These are phyloP conservation scores for Chascanopsetta lugubris DNA, from an alignment of 2,113 vertebrate species.

Conservation along the genomic window DNA sequence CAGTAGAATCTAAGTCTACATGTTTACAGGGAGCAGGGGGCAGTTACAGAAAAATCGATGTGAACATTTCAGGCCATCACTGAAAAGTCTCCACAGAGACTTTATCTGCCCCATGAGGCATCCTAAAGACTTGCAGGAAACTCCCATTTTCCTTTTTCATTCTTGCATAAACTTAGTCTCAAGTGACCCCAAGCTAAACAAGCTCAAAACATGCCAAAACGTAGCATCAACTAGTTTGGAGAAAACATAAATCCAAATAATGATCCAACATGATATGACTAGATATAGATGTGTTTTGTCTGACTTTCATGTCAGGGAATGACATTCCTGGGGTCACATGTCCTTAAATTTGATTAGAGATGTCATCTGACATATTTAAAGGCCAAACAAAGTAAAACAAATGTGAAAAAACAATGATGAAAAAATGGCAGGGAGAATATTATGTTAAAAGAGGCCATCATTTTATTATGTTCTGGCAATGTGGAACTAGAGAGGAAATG, in stretches of 20 bases:
- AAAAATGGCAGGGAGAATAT: neutral
- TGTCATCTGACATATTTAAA: constrained; percentile 2
- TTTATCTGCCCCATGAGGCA: neutral
- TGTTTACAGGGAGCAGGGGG: constrained; percentile 7
- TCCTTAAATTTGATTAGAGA: constrained; percentile 18
- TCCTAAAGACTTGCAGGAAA: neutral
- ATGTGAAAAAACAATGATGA: too few relatives aligned
- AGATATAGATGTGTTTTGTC: constrained; percentile 18
- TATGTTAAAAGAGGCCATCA: constrained; percentile 20
- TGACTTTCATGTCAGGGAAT: neutral
- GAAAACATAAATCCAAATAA: neutral
- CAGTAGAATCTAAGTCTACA: constrained; percentile 38
- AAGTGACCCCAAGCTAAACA: neutral
- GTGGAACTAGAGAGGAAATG: constrained; percentile 7
- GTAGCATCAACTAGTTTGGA: constrained; percentile 2
- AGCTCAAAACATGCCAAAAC: neutral
- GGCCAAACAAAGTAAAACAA: neutral
- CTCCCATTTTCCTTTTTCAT: neutral
- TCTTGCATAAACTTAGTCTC: neutral
- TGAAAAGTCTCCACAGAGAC: neutral
- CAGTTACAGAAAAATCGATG: neutral
- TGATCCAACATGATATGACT: constrained; percentile 50
- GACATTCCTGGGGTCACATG: constrained; percentile 9
- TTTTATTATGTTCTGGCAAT: constrained; percentile 50
- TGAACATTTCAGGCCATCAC: constrained; percentile 16